phyloP scores from a whole-genome alignment of 2,113 vertebrate species.

The Paramormyrops kingsleyae region DNA sequence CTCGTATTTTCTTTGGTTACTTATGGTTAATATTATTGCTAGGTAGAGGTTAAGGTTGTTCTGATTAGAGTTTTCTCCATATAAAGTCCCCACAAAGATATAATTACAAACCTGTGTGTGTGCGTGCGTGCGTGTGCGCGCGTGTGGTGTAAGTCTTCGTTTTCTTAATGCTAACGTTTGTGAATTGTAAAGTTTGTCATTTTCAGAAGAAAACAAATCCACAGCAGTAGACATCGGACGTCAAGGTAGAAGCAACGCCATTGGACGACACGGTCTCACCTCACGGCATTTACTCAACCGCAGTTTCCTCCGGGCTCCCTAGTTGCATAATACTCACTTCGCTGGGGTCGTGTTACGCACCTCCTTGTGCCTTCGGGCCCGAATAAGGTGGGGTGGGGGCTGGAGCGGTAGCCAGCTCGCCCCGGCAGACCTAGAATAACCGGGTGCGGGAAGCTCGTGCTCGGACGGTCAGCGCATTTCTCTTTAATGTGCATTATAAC shows the following conservation, averaged over 20 bases:
- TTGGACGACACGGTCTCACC: slow-evolving; percentile 20
- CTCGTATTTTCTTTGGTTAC: no score
- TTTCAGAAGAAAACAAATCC: neutral
- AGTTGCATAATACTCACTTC: neutral
- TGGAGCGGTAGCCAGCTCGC: neutral
- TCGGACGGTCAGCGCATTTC: neutral
- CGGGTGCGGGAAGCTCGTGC: neutral
- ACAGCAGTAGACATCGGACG: slow-evolving; percentile 15
- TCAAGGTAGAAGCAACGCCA: slow-evolving; percentile 12
- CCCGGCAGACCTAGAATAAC: neutral
- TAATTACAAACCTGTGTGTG: neutral
- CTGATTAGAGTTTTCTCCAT: no score
- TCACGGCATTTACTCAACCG: neutral
- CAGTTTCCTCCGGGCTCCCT: neutral
- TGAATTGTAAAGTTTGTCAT: neutral
- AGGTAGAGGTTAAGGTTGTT: no score
- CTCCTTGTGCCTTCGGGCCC: neutral
- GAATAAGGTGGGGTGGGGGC: neutral
- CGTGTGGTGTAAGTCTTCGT: neutral
- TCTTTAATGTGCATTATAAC: neutral
- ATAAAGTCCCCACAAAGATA: no score
- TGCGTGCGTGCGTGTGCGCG: neutral
- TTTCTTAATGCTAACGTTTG: neutral
- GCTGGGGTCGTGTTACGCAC: neutral
- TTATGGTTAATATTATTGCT: no score